These are phyloP conservation scores for Eptatretus burgeri DNA, from an alignment of 2,113 vertebrate species.

Conservation along the genomic window DNA sequence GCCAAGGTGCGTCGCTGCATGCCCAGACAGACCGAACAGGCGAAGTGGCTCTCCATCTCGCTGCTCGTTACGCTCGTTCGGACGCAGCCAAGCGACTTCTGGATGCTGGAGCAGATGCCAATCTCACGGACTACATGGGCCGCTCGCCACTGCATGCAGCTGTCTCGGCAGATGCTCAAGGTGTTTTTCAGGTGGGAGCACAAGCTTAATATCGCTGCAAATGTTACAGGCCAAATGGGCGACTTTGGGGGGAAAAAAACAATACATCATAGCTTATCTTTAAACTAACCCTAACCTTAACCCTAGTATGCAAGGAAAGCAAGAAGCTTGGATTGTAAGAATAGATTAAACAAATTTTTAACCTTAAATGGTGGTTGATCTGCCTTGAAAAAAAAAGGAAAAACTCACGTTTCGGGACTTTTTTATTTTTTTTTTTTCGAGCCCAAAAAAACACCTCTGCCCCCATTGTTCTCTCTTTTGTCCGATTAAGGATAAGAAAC, in stretches of 20 bases:
- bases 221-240: too few relatives aligned
- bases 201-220: too few relatives aligned
- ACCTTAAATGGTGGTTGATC: too few relatives aligned
- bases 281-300: neutral
- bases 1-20: slow-evolving; percentile 79
- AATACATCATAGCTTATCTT: neutral
- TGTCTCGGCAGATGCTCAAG: slow-evolving; percentile 66
- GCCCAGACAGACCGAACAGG: slow-evolving; percentile 89
- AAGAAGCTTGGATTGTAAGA: neutral
- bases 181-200: slow-evolving; percentile 57
- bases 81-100: slow-evolving; percentile 80
- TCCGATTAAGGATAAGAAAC: too few relatives aligned
- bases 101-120: slow-evolving; percentile 75
- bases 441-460: too few relatives aligned
- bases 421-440: too few relatives aligned
- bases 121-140: slow-evolving; percentile 94
- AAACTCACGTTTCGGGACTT: too few relatives aligned
- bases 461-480: too few relatives aligned
- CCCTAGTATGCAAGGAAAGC: neutral
- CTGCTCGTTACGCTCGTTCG: slow-evolving; percentile 69
- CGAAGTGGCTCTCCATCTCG: slow-evolving; percentile 68
- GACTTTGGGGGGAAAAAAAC: fast-evolving
- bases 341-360: too few relatives aligned
- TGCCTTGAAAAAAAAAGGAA: too few relatives aligned
- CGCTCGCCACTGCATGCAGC: slow-evolving; percentile 66